Base-by-base conservation (phyloP, 2,113 vertebrate genomes). In the Ciconia stormi region DNA sequence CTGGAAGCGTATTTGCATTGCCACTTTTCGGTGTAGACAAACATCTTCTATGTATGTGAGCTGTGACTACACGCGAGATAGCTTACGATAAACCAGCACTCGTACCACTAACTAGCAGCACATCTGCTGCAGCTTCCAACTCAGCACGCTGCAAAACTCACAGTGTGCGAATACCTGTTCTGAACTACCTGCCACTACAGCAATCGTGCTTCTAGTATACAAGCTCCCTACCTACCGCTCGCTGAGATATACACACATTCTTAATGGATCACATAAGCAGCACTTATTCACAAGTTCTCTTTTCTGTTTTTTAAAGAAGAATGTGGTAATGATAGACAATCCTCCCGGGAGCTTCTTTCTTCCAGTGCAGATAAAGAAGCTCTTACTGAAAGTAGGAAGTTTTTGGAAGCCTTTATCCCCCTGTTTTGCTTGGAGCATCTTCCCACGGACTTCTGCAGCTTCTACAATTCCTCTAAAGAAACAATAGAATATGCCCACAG, bases 41-140 rank as follows among this genome's bases (percentile, higher is more conserved):
- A 4, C n/a, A 16, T 5, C 1, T 30, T 6, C 2, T 2, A 9
- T 0, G 3, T 2, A 9, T 0, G 3, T 0, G 53, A 59, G 47
- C 46, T 82, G 47, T 12, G 63, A 38, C 78, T 32, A 7, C 73
- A 18, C 3, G 0, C 4, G 3, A 29, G 17, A 27, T 1, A 32
- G 67, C 49, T 66, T 9, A 7, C 17, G 11, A 16, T 1, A 7
- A 29, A 30, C 20, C 40, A 15, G 20, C 0, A 5, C 65, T 46
- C 3, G 36, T 0, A 6, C 6, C 1, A 0, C 63, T 9, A 34
- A 29, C 73, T 4, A 6, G 42, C 30, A 0, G 15, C 27, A 4
- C 32, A 42, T 27, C 46, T 46, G 46, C 53, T 34, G 58, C 89
- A 67, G 83, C 52, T 67, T 50, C 78, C 69, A 89, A 10, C 71